Conservation (phyloP, 2,888 invertebrate genomes). For the Rotaria magnacalcarata region DNA sequence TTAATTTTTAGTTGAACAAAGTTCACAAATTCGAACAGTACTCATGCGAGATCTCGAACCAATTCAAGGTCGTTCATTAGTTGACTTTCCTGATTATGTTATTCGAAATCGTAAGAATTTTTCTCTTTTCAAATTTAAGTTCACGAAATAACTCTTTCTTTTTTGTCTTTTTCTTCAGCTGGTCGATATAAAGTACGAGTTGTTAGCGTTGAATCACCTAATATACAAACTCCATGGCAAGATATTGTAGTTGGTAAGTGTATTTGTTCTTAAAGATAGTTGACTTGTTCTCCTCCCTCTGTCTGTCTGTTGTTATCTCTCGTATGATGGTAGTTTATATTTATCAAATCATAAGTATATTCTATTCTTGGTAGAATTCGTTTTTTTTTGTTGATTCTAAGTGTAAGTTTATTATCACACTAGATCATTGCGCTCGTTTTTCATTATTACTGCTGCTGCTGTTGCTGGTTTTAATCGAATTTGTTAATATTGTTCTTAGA, state of each 20-base stretch:
- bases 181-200: constrained; percentile 16
- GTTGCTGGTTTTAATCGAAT: no score
- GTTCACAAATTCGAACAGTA: neutral
- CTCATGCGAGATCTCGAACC: neutral
- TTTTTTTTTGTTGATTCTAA: neutral
- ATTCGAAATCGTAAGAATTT: neutral
- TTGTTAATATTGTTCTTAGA: neutral
- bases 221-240: neutral
- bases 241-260: constrained; percentile 8
- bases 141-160: neutral
- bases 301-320: neutral
- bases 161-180: neutral
- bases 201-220: neutral
- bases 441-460: neutral
- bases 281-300: neutral
- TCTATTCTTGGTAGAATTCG: neutral
- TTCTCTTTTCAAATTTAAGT: no score
- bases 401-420: neutral
- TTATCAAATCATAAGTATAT: neutral
- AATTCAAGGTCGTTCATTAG: constrained; percentile 27
- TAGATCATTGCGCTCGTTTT: neutral
- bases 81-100: constrained; percentile 1
- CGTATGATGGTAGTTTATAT: neutral
- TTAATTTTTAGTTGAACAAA: neutral
- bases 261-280: neutral